Conservation (phyloP, 2,113 vertebrate genomes). For the Poeciliopsis retropinna region DNA sequence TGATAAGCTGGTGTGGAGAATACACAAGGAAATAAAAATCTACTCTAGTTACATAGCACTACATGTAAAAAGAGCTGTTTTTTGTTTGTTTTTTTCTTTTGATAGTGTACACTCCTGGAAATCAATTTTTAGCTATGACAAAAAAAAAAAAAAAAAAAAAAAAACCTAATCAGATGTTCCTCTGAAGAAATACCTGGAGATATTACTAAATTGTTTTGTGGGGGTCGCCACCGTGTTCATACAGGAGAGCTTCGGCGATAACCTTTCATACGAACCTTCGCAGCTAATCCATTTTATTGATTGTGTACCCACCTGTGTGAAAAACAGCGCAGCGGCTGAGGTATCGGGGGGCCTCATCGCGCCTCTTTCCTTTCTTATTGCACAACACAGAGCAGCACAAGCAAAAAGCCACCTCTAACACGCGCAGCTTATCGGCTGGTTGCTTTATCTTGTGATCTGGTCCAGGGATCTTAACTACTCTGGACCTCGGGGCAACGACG, state of each 20-base stretch:
- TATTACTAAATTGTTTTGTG: constrained; percentile 73
- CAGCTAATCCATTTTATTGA: constrained; percentile 83
- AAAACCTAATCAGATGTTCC: constrained; percentile 68
- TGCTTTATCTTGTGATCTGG: constrained; percentile 67
- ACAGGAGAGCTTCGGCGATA: constrained; percentile 66
- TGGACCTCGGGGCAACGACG: constrained; percentile 33
- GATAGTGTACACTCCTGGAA: constrained; percentile 60
- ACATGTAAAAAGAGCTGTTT: constrained; percentile 1
- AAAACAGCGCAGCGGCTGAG: constrained; percentile 37
- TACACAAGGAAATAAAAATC: constrained; percentile 30
- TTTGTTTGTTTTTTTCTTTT: constrained; percentile 39
- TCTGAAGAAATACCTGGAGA: constrained; percentile 66
- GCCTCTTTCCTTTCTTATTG: constrained; percentile 60
- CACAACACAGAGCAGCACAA: constrained; percentile 37
- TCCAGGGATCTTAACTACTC: constrained; percentile 56
- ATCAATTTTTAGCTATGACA: constrained; percentile 60
- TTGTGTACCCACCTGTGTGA: constrained; percentile 70
- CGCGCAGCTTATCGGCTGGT: constrained; percentile 62
- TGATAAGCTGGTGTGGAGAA: constrained; percentile 22
- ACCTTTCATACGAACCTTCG: constrained; percentile 78
- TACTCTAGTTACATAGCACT: constrained; percentile 19
- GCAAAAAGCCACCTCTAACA: constrained; percentile 12
- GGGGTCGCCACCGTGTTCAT: constrained; percentile 64
- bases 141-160: constrained; percentile 33
- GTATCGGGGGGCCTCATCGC: constrained; percentile 72